Evolutionary conservation across 2,113 vertebrate genomes (phyloP).

Genomic region (Campylorhamphus procurvoides): DNA sequence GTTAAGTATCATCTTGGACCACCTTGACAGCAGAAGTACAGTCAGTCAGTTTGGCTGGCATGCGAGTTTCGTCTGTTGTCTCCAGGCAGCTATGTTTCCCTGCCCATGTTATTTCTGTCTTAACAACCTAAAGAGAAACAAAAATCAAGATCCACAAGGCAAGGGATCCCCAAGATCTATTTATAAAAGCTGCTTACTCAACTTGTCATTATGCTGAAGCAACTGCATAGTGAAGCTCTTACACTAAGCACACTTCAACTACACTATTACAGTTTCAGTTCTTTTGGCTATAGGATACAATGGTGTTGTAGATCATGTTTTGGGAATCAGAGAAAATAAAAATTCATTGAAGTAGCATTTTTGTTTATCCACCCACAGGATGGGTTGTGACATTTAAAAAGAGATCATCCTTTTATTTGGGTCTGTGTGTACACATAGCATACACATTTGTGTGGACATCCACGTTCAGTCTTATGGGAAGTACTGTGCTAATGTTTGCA

Average conservation of each 20-base stretch:
- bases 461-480: not conserved
- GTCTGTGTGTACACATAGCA: fast-evolving
- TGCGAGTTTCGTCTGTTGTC: not conserved
- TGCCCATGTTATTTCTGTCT: not conserved
- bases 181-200: not conserved
- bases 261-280: not conserved
- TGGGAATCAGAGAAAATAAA: not conserved
- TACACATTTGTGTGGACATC: too few relatives aligned
- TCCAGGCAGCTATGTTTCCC: not conserved
- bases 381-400: not conserved
- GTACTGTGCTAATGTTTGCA: not conserved
- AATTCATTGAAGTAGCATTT: not conserved
- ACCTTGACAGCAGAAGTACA: not conserved
- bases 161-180: not conserved
- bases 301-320: not conserved
- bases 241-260: not conserved
- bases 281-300: not conserved
- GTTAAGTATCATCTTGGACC: not conserved
- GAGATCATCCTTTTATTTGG: not conserved
- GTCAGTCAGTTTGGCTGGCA: not conserved
- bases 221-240: not conserved
- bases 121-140: not conserved
- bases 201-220: not conserved
- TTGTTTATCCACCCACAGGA: not conserved
- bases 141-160: not conserved